Percentiles rank a stretch among this genome's conserved stretches.
These are phyloP conservation scores for Pangasius sanitwongsei DNA, from an alignment of 2,797 vertebrate genomes.

Conservation along the genomic window DNA sequence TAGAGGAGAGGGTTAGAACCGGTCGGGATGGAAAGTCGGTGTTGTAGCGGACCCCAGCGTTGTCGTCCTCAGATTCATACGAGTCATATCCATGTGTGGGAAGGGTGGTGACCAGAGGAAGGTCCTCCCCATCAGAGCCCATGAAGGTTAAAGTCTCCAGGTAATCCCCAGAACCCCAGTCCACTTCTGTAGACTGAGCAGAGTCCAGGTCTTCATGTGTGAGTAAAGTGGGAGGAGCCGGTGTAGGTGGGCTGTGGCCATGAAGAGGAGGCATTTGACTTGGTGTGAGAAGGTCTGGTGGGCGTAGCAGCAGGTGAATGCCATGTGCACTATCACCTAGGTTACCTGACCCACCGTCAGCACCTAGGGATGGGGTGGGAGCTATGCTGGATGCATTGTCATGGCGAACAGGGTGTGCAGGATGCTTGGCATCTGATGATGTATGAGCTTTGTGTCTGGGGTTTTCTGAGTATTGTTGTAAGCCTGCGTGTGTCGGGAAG, in stretches of 20 bases:
- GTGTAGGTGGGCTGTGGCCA: slow-evolving; percentile 71
- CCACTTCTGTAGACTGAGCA: slow-evolving; percentile 73
- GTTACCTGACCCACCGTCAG: slow-evolving; percentile 49
- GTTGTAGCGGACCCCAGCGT: slow-evolving; percentile 73
- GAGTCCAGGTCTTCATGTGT: slow-evolving; percentile 68
- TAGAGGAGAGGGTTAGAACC: slow-evolving; percentile 78
- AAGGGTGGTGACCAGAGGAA: slow-evolving; percentile 70
- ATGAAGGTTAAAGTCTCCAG: slow-evolving; percentile 81
- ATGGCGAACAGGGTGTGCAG: slow-evolving; percentile 56
- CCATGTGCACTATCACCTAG: slow-evolving; percentile 73
- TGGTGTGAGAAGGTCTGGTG: slow-evolving; percentile 75
- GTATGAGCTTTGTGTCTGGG: slow-evolving; percentile 36
- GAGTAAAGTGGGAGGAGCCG: slow-evolving; percentile 72
- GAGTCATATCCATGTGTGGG: slow-evolving; percentile 72
- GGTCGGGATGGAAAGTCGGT: slow-evolving; percentile 82
- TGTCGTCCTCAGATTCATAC: slow-evolving; percentile 67
- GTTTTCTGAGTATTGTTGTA: slow-evolving; percentile 47
- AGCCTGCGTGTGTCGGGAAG: slow-evolving; percentile 42
- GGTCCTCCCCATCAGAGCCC: slow-evolving; percentile 74
- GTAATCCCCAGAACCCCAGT: slow-evolving; percentile 85
- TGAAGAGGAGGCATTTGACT: slow-evolving; percentile 72
- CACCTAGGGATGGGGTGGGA: slow-evolving; percentile 52
- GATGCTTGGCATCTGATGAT: slow-evolving; percentile 33
- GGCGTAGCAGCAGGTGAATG: slow-evolving; percentile 77
- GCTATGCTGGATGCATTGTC: slow-evolving; percentile 50